A percentile compares a stretch with the other conserved stretches of the same genome.
These are phyloP conservation scores for Papilio helenus DNA, from an alignment of 1,140 invertebrate species.

Conservation along the genomic window DNA sequence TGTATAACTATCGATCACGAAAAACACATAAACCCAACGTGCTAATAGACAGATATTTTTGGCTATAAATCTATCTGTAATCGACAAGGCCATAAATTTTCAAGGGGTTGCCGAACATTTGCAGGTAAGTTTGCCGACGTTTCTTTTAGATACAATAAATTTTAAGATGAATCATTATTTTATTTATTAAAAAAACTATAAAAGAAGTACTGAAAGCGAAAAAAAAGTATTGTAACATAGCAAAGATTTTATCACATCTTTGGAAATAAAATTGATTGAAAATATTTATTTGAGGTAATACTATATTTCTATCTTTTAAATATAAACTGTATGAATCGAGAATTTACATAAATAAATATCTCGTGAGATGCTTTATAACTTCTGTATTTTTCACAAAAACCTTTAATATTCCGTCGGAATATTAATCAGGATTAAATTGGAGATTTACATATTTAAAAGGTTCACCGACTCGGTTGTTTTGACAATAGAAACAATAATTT, in stretches of 20 bases:
- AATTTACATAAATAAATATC: too few species aligned
- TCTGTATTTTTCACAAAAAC: neutral
- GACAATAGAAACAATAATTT: conserved; percentile 11
- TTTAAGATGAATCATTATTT: neutral
- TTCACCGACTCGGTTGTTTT: conserved; percentile 3
- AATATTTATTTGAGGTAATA: neutral
- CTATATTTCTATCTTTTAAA: too few species aligned
- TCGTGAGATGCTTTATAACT: too few species aligned
- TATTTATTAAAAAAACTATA: neutral
- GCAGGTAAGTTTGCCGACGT: conserved; percentile 36
- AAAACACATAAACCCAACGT: conserved; percentile 28
- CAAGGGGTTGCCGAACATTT: conserved; percentile 26
- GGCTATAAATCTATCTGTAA: conserved; percentile 38
- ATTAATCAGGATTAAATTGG: neutral
- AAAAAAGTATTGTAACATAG: neutral
- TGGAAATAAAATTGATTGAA: neutral
- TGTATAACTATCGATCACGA: conserved; percentile 5
- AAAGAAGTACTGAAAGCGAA: neutral
- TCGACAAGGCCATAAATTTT: conserved; percentile 38
- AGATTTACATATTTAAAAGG: neutral
- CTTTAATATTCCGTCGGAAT: neutral
- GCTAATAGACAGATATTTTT: conserved; percentile 41
- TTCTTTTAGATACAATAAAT: conserved; percentile 31
- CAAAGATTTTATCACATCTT: neutral
- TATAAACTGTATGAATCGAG: too few species aligned